These are phyloP conservation scores for Anoplolepis gracilipes DNA, from an alignment of 1,140 invertebrate species.

Conservation along the genomic window DNA sequence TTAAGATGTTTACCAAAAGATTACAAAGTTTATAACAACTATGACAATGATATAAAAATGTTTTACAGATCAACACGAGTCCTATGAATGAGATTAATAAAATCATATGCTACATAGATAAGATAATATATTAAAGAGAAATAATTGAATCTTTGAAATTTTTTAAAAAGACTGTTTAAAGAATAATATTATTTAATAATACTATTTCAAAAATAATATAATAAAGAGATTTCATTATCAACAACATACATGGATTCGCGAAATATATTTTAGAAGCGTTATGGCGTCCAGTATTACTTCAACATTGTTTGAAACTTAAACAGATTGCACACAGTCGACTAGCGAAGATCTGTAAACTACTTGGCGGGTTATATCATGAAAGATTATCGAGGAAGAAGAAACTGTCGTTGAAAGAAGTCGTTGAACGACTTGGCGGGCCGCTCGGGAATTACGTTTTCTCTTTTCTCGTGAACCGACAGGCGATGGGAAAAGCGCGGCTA, in stretches of 20 bases:
- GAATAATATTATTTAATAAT: neutral
- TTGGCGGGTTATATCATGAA: slow-evolving; percentile 53
- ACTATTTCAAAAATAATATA: neutral
- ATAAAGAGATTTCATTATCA: neutral
- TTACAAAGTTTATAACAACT: neutral
- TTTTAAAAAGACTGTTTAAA: neutral
- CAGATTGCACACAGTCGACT: slow-evolving; percentile 29
- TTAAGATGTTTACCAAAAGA: slow-evolving; percentile 19
- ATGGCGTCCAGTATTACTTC: neutral
- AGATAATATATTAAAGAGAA: neutral
- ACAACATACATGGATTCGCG: neutral
- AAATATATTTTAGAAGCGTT: neutral
- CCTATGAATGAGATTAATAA: slow-evolving; percentile 1
- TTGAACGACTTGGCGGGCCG: slow-evolving; percentile 51
- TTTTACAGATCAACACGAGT: neutral
- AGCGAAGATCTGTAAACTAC: slow-evolving; percentile 51
- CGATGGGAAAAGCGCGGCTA: slow-evolving; percentile 19
- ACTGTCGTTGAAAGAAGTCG: slow-evolving; percentile 59
- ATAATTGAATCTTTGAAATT: neutral
- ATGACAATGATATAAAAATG: neutral
- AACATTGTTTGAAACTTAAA: slow-evolving; percentile 38
- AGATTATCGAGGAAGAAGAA: slow-evolving; percentile 59
- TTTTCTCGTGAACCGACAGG: neutral
- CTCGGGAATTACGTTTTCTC: slow-evolving; percentile 45
- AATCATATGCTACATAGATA: neutral